Evolutionary conservation across 2,797 vertebrate species (phyloP), one percentile per base, ranked within the genome.

Genomic region (Ctenopoma multispine): DNA sequence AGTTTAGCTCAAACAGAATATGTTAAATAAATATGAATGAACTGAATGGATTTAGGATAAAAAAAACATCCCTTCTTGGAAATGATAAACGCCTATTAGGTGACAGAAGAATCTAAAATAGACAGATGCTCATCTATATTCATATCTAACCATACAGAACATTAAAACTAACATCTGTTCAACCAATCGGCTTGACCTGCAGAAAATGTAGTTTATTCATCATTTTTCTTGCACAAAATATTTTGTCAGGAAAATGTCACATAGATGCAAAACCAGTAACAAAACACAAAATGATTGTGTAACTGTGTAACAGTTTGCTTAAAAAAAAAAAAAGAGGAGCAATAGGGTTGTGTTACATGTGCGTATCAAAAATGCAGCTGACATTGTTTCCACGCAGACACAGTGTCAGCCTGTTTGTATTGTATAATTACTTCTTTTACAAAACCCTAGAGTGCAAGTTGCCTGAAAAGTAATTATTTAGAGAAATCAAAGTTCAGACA

Each of bases 121-220:
- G n/a, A 49, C 63, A 69, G 31, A 60, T 44, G 27, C 20, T 48
- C n/a, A 15, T 21, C 27, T 38, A 58, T 62, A 53, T 63, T 72
- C 38, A 50, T 47, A 15, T 47, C 3, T 27, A 51, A 40, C 38
- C 38, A 61, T 38, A 14, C 10, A 49, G 23, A 72, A 65, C 14
- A 10, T 34, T 34, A 34, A 34, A 34, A 10, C 31, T 21, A 59
- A 21, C 60, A 54, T 64, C 29, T 77, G 58, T 36, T 75, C 21
- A 12, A 50, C 27, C 18, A 51, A 7, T 59, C 69, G 41, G 48
- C 44, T 49, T 20, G 20, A 47, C 29, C 29, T 55, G 47, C 10
- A 2, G 31, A 43, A 27, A 34, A 17, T 49, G n/a, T 4, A 2
- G 40, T 23, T 49, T 69, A 59, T 63, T 75, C 34, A 53, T 36